phyloP scores from a whole-genome alignment of 2,888 invertebrate species.

The Terebella lapidaria region DNA sequence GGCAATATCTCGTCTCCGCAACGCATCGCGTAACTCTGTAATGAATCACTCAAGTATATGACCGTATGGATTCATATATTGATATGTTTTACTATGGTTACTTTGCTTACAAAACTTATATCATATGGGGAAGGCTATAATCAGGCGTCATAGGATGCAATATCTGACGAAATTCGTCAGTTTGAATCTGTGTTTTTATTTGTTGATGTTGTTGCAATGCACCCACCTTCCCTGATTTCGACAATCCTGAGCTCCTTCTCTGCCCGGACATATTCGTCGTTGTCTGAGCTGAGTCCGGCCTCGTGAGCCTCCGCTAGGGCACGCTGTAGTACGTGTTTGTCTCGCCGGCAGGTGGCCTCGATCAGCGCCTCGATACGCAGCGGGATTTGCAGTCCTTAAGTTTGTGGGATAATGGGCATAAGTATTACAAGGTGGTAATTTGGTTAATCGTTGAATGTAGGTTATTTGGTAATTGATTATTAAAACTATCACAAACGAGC shows the following conservation, averaged over 20 bases:
- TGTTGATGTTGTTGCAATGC: no score
- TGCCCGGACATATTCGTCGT: background rate
- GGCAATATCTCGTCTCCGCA: background rate
- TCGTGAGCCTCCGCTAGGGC: background rate
- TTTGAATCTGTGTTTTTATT: no score
- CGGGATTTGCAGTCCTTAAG: background rate
- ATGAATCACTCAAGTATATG: no score
- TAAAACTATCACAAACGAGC: no score
- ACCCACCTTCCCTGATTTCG: background rate
- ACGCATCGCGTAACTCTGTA: background rate
- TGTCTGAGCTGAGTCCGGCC: background rate
- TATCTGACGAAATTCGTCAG: no score
- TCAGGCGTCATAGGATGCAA: no score
- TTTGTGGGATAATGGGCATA: no score
- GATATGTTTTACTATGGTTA: no score
- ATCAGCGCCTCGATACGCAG: background rate
- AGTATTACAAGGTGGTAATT: background rate
- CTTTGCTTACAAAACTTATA: no score
- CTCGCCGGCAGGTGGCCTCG: background rate
- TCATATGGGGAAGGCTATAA: no score
- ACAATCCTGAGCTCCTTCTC: background rate
- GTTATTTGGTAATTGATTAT: background rate
- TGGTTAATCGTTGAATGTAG: background rate
- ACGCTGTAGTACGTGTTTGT: background rate
- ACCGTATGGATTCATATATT: no score